Percentiles rank a stretch among this genome's conserved stretches.
These are phyloP conservation scores for Tridacna gigas DNA, from an alignment of 2,888 invertebrate genomes.

Conservation along the genomic window DNA sequence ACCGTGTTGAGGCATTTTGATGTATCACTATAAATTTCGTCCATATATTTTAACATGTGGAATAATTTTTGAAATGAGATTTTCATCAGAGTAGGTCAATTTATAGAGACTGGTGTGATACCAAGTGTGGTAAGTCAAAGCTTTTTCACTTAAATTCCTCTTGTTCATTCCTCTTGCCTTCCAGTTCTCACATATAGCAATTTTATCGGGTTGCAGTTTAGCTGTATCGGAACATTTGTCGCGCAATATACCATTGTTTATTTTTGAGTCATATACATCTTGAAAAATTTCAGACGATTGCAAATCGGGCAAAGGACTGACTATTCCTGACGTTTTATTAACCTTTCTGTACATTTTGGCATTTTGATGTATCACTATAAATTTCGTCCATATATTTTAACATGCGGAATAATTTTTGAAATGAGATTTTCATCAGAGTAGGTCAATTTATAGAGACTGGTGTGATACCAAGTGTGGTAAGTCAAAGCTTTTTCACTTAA, in stretches of 20 bases:
- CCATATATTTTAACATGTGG: background rate
- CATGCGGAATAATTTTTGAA: background rate
- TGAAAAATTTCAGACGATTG: background rate
- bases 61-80: background rate
- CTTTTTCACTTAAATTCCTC: constrained; percentile 5
- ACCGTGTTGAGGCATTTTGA: too few relatives aligned
- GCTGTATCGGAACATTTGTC: background rate
- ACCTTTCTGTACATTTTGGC: background rate
- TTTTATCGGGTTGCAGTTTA: background rate
- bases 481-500: constrained; percentile 6
- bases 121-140: constrained; percentile 7
- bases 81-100: background rate
- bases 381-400: background rate
- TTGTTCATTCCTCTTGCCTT: background rate
- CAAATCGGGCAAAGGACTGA: background rate
- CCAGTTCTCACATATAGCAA: constrained; percentile 6
- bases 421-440: background rate
- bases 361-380: too few relatives aligned
- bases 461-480: constrained; percentile 9
- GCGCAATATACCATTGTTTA: background rate
- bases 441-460: background rate
- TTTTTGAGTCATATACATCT: background rate
- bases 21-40: background rate
- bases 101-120: background rate
- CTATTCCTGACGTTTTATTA: background rate